Evolutionary conservation across 2,797 vertebrate genomes (phyloP), one percentile per base, ranked within the genome.

Genomic region (Argya squamiceps): DNA sequence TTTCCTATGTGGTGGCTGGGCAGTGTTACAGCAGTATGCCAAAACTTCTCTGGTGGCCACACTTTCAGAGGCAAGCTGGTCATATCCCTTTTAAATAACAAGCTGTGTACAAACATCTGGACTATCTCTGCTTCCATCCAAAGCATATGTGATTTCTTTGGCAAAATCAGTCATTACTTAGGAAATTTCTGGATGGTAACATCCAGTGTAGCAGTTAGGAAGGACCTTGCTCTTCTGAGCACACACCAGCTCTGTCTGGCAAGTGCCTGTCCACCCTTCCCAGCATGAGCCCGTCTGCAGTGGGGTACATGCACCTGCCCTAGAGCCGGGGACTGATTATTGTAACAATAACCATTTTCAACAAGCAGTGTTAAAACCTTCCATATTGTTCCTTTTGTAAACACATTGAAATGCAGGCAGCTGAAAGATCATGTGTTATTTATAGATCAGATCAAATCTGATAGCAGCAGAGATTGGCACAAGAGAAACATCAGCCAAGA

Each of bases 191-290:
- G 30, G 20, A 18, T 43, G 5, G 24, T 44, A 14, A 23, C 36
- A 52, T 71, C 43, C 53, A 36, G 21, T 4, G 2, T n/a, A 88
- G 32, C 1, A 1, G 13, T 44, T 80, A 32, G n/a, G 49, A 83
- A 76, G 49, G 24, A 47, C 19, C 30, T 64, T 37, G 30, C 24
- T 60, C 9, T 49, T 81, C 68, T 55, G 62, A 80, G 37, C 30
- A 10, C 27, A 32, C 0, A 2, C 44, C 43, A 39, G 11, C 1
- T 0, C 24, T 3, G 1, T 65, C 60, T 84, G 65, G 19, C 23
- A 53, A 32, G 62, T 29, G 5, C 1, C 39, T 30, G 41, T 22
- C 41, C 65, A 15, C 30, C 8, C 12, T 68, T 69, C 52, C 19
- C 36, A 76, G 15, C 17, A 1, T 6, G 22, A 74, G 30, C 62